Percentiles rank a stretch among this genome's conserved stretches.
Conservation (phyloP, 1,140 invertebrate genomes). For the Reticulitermes speratus region DNA sequence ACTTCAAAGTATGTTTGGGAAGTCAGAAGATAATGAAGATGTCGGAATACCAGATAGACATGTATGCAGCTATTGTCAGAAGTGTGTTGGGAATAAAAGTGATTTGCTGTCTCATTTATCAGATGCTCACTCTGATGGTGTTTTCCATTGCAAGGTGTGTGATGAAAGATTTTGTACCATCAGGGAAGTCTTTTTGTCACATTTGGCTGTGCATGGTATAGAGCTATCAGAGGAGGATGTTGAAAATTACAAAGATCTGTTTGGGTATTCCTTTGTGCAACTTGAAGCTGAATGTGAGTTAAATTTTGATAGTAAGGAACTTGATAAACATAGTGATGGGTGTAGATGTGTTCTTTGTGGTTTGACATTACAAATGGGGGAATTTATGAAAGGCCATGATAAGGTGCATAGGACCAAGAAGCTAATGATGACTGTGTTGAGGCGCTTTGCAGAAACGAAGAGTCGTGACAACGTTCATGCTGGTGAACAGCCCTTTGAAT, state of each 20-base stretch:
- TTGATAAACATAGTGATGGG: background rate
- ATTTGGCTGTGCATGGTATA: conserved; percentile 1
- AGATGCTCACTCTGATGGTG: background rate
- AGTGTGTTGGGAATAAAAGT: background rate
- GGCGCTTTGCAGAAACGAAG: background rate
- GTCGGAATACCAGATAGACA: background rate
- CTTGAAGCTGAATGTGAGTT: background rate
- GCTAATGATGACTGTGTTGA: background rate
- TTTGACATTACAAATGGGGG: background rate
- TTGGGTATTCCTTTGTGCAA: background rate
- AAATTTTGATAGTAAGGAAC: background rate
- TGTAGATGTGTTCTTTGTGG: background rate
- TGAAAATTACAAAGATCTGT: background rate
- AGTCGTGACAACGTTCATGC: background rate
- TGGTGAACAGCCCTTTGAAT: background rate
- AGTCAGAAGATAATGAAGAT: background rate
- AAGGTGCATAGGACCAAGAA: background rate
- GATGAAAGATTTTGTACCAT: background rate
- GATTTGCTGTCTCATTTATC: background rate
- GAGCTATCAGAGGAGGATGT: background rate
- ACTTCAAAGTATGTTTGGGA: background rate
- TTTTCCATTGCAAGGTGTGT: background rate
- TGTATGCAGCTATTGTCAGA: background rate
- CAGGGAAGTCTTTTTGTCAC: background rate
- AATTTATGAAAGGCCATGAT: background rate